Evolutionary conservation across 2,113 vertebrate genomes (phyloP), one percentile per base, ranked within the genome.

Genomic region (Myotis yumanensis): DNA sequence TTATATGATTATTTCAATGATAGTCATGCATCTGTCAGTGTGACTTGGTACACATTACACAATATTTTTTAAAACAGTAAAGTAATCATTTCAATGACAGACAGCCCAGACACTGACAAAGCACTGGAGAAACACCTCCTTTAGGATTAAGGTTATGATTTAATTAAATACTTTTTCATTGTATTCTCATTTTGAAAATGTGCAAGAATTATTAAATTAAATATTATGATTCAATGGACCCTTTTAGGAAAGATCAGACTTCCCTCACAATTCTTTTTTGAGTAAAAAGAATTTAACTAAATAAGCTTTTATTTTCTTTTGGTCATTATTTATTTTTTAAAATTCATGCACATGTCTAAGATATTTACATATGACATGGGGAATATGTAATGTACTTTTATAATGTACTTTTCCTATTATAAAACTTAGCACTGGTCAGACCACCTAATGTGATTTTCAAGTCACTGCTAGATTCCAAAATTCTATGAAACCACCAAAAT

Each of bases 1-100:
- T 88, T 75, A 51, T 94, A 90, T 75, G 90, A 52, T 59, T 81
- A 90, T 84, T 90, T 87, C 51, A 75, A 69, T 92, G 64, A 72
- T 92, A 85, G 86, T 84, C 46, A 87, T 69, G 5, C 40, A 90
- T 79, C 72, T 89, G 68, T 92, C 62, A 76, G 0, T 85, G 64
- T 92, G 68, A 77, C 28, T 94, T 79, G 35, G 62, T 71, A 92
- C 7, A 91, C 15, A 89, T 84, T 83, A 75, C 17, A 46, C 6
- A 79, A 35, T 91, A 95, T 54, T 87, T 93, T 52, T 94, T 72
- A 75, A 85, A 95, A 77, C 2, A 89, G 51, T 73, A 59, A 66
- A 64, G 40, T 90, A 92, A 66, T 10, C 83, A 32, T 62, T 96
- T 73, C 8, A 86, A 0, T 64, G 69, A 69, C 7, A 64, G 59